Evolutionary conservation across 2,113 vertebrate species (phyloP), one percentile per base, ranked within the genome.

Genomic region (Pluvianellus socialis): DNA sequence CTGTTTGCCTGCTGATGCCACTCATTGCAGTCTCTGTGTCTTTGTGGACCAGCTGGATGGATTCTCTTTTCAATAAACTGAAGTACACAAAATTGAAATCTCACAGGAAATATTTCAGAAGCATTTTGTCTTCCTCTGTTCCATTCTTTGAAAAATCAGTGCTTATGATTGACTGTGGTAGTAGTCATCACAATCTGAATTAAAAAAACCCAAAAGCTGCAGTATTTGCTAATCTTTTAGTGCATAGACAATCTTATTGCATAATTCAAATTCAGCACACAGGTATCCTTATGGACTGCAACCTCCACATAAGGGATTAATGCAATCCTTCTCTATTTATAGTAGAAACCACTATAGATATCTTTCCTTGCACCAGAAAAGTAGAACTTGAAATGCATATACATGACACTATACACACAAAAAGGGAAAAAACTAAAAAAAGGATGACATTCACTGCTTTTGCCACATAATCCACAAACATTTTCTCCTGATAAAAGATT

Each of bases 331-430:
- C 27, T 82, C n/a, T 73, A 15, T 38, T 89, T 50, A 17, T n/a
- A 33, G 23, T 14, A 30, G n/a, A 73, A 93, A 77, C 20, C 42
- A 11, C 8, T 63, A 32, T 56, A 9, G 5, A 3, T 49, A 28
- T 67, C 9, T 73, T 63, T 76, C 49, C 13, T 76, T 44, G 16
- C 40, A 80, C 15, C 28, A 77, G 40, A 61, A 83, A 65, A 70
- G 9, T 28, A 65, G 63, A 65, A 79, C 26, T 65, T 79, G 11
- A 65, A 79, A 68, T 47, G 16, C 4, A 7, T 19, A 7, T 42
- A n/a, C 1, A 4, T 45, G 17, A 49, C 49, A 32, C 2, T 28
- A 9, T 28, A 9, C 24, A 68, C 1, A 67, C 1, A 63, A 21
- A 72, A 79, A 55, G 5, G 0, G 9, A 23, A 61, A 76, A 79